These are phyloP conservation scores for Chondrilla cf. caribensis DNA, from an alignment of 37 sponge, comb jelly and placozoan genomes.

Conservation along the genomic window DNA sequence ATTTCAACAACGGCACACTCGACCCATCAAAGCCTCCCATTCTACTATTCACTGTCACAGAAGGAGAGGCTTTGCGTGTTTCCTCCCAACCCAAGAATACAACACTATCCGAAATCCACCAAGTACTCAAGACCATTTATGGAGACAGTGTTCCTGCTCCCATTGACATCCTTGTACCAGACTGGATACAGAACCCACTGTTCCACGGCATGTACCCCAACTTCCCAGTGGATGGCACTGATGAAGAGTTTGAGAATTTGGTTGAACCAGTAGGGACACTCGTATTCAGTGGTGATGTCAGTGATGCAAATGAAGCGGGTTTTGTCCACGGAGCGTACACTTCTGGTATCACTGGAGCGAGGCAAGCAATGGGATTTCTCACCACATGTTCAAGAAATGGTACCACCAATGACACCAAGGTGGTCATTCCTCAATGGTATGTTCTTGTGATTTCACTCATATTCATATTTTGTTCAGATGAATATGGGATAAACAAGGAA, in stretches of 20 bases:
- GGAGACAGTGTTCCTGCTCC: slow-evolving; percentile 5
- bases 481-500: too few species aligned
- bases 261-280: not conserved
- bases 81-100: not conserved
- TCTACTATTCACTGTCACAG: not conserved
- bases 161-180: slow-evolving; percentile 5
- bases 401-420: too few species aligned
- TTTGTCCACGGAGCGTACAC: not conserved
- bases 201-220: slow-evolving; percentile 19
- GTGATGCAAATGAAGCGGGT: not conserved
- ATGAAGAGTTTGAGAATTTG: too few species aligned
- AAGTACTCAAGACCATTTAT: slow-evolving; percentile 1
- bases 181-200: slow-evolving; percentile 20
- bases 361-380: too few species aligned
- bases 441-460: too few species aligned
- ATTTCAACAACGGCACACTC: not conserved
- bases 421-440: too few species aligned
- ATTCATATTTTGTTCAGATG: too few species aligned
- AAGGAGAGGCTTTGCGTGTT: slow-evolving; percentile 1
- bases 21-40: not conserved
- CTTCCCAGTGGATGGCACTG: not conserved
- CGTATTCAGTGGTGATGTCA: slow-evolving; percentile 20
- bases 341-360: not conserved
- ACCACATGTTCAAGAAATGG: too few species aligned
- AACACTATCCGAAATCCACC: not conserved